A percentile compares a stretch with the other conserved stretches of the same genome.
These are phyloP conservation scores for Peromyscus eremicus DNA, from an alignment of 2,797 vertebrate species.

Conservation along the genomic window DNA sequence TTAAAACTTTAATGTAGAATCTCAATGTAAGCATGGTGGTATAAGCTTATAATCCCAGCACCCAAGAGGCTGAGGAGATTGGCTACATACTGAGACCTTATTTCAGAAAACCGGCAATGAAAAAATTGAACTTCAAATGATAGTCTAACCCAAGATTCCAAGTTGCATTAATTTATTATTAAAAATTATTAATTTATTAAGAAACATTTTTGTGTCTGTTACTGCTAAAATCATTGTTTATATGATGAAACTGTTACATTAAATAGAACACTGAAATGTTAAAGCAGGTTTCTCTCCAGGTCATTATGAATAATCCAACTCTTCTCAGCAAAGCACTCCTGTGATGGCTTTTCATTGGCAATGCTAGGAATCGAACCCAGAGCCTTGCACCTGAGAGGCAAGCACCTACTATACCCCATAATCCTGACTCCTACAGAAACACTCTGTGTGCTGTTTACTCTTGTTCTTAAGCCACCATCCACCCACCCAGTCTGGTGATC, in stretches of 20 bases:
- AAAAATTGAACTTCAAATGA: background rate
- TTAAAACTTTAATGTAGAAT: slow-evolving; percentile 54
- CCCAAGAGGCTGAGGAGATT: background rate
- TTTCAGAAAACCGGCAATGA: background rate
- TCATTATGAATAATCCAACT: slow-evolving; percentile 68
- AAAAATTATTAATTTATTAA: slow-evolving; percentile 53
- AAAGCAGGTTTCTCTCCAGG: slow-evolving; percentile 37
- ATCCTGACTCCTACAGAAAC: background rate
- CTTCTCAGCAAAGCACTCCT: background rate
- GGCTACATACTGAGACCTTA: background rate
- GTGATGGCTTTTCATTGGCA: background rate
- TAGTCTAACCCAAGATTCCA: background rate
- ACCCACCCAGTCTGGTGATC: background rate
- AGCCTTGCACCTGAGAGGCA: background rate
- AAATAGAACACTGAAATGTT: slow-evolving; percentile 57
- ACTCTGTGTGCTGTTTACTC: background rate
- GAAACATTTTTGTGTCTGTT: background rate
- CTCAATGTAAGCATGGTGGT: background rate
- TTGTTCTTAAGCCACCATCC: background rate
- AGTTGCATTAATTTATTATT: slow-evolving; percentile 33
- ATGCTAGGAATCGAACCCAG: background rate
- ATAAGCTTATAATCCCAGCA: background rate
- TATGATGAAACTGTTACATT: slow-evolving; percentile 30
- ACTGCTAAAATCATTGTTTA: slow-evolving; percentile 13
- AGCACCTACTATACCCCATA: background rate